Conservation (phyloP, 2,888 invertebrate genomes). For the Ochlodes sylvanus region DNA sequence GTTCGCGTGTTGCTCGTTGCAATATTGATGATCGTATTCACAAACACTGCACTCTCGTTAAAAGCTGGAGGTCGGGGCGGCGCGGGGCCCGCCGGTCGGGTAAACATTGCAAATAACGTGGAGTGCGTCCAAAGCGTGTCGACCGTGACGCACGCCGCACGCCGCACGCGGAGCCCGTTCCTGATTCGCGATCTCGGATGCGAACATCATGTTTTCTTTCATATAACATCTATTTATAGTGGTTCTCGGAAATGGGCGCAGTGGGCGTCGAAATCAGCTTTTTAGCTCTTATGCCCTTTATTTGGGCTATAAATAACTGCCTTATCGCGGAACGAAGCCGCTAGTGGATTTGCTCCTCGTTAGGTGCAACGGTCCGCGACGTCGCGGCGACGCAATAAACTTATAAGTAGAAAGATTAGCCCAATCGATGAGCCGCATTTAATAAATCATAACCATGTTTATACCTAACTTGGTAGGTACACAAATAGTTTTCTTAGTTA, state of each 20-base stretch:
- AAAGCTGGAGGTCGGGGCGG: neutral
- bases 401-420: too few species aligned
- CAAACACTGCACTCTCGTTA: neutral
- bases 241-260: constrained; percentile 34
- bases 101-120: constrained; percentile 47
- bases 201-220: constrained; percentile 37
- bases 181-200: constrained; percentile 44
- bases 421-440: too few species aligned
- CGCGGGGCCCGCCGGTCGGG: neutral
- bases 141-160: constrained; percentile 40
- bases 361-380: neutral
- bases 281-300: constrained; percentile 28
- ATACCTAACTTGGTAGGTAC: too few species aligned
- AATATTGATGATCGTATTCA: neutral
- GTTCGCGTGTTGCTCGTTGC: neutral
- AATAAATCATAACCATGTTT: too few species aligned
- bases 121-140: constrained; percentile 51
- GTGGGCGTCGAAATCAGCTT: constrained; percentile 24
- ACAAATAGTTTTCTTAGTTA: too few species aligned
- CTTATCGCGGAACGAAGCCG: constrained; percentile 25
- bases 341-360: constrained; percentile 14
- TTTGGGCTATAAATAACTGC: constrained; percentile 33
- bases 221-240: constrained; percentile 40
- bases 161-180: constrained; percentile 41
- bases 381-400: too few species aligned